Percentiles rank a stretch among this genome's conserved stretches.
phyloP scores from a whole-genome alignment of 2,797 vertebrate species.

The Rachycentron canadum region DNA sequence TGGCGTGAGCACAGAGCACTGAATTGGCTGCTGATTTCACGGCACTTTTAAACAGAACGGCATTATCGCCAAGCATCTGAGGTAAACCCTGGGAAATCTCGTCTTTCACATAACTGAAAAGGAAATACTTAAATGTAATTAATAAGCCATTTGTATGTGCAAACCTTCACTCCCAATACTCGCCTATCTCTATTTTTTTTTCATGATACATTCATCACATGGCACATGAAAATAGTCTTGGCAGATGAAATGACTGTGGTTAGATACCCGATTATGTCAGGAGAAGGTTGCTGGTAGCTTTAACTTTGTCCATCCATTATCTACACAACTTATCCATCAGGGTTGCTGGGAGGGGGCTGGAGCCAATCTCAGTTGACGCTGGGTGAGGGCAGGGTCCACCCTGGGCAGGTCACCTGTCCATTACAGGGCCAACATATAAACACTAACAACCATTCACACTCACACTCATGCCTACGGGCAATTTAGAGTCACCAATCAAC shows the following conservation, averaged over 20 bases:
- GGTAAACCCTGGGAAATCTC: constrained; percentile 17
- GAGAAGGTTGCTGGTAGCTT: background rate
- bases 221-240: background rate
- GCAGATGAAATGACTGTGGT: background rate
- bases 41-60: background rate
- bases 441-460: no score
- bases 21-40: constrained; percentile 44
- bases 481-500: no score
- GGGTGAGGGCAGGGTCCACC: no score
- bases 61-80: background rate
- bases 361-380: no score
- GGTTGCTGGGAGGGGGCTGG: no score
- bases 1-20: constrained; percentile 20
- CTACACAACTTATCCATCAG: no score
- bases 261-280: background rate
- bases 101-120: background rate
- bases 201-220: background rate
- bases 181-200: background rate
- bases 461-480: no score
- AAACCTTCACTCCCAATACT: background rate
- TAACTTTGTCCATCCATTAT: no score
- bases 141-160: background rate
- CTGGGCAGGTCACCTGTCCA: no score
- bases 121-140: background rate
- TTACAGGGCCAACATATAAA: no score